These are phyloP conservation scores for Crenichthys baileyi DNA, from an alignment of 2,797 vertebrate genomes.

Conservation along the genomic window DNA sequence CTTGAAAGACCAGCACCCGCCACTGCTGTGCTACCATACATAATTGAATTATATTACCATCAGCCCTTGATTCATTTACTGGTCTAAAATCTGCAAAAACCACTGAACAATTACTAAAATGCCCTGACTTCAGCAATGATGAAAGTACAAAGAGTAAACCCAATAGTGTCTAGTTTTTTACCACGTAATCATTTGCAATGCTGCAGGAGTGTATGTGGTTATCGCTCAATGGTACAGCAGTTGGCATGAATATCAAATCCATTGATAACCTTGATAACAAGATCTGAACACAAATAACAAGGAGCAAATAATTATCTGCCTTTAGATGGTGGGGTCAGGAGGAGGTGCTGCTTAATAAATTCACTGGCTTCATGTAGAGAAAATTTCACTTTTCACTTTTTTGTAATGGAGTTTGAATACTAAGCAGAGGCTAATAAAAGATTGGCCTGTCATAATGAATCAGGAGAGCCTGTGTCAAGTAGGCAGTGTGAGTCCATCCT, in stretches of 20 bases:
- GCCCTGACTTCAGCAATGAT: conserved; percentile 12
- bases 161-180: conserved; percentile 30
- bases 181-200: conserved; percentile 57
- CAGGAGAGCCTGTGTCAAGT: conserved; percentile 79
- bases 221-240: conserved; percentile 54
- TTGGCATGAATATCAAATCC: conserved; percentile 68
- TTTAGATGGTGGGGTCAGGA: conserved; percentile 52
- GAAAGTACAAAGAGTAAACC: conserved; percentile 10
- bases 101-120: conserved; percentile 45
- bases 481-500: conserved; percentile 81
- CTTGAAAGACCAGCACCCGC: too few relatives aligned
- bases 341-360: conserved; percentile 82
- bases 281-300: conserved; percentile 79
- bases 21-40: conserved; percentile 70
- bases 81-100: conserved; percentile 61
- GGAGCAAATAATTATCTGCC: conserved; percentile 78
- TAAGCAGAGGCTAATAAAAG: conserved; percentile 85
- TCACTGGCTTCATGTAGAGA: conserved; percentile 79
- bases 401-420: conserved; percentile 81
- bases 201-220: conserved; percentile 41
- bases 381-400: conserved; percentile 78
- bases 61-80: conserved; percentile 71
- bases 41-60: conserved; percentile 77
- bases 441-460: conserved; percentile 87
- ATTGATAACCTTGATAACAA: conserved; percentile 65